Evolutionary conservation across 2,888 invertebrate species (phyloP), one percentile per base, ranked within the genome.

Genomic region (Tethea ocularis): DNA sequence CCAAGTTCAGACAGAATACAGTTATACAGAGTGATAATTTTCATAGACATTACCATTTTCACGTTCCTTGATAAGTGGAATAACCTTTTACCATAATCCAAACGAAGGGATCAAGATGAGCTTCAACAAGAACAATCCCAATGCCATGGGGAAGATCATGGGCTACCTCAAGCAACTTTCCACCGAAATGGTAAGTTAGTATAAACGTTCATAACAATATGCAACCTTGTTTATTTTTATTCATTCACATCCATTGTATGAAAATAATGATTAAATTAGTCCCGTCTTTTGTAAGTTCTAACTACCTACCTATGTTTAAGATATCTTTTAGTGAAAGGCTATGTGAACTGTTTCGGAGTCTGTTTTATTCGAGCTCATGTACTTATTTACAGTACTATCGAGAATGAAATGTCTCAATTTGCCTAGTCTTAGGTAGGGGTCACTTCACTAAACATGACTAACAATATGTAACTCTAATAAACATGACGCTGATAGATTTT

Each of bases 51-150:
- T 91, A 85, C 72, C 90, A 91, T 74, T 91, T 89, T 69, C 83
- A 87, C 85, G 91, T 91, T 77, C 89, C 89, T 76, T 89, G 90
- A 89, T 75, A 71, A 71, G 72, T 77, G 64, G n/a, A 64, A 58
- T 61, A 77, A 67, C 54, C 68, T 64, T 64, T 61, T 61, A 57
- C 46, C 59, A 69, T 63, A 52, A 63, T 66, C 66, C 62, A 64
- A 75, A 73, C 68, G 73, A 80, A 80, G 75, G 67, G 75, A 69
- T 33, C 85, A 91, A 88, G 82, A 93, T 93, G 93, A 93, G 93
- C 76, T 93, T 93, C 78, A 93, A 93, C 77, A 93, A 92, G 83
- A 90, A 93, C 70, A 93, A 92, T 78, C 91, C 93, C 75, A 92
- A 91, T 72, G 82, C 93, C 46, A 77, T 93, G 89, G 93, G 89